phyloP scores from a whole-genome alignment of 1,140 invertebrate genomes.

The Drosophila ogumai region DNA sequence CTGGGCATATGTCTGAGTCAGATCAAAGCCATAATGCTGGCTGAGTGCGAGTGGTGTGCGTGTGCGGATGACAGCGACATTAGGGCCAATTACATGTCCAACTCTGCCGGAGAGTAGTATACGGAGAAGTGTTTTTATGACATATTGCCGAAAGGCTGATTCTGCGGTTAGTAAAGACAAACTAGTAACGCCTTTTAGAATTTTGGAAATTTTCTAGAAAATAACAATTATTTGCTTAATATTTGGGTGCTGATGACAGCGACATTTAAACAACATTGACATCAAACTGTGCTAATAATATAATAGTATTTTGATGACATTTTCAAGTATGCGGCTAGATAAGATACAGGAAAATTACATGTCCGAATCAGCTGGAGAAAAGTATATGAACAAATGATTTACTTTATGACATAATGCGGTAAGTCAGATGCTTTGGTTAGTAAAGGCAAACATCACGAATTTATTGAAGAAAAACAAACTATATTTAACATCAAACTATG shows the following conservation, averaged over 20 bases:
- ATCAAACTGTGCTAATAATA: not conserved
- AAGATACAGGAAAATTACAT: no score
- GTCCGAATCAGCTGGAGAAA: no score
- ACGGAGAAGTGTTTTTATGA: conserved; percentile 11
- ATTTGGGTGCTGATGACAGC: not conserved
- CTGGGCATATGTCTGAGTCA: conserved; percentile 49
- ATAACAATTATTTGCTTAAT: not conserved
- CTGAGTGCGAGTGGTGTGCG: conserved; percentile 14
- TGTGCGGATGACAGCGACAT: conserved; percentile 39
- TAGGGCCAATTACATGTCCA: conserved; percentile 49
- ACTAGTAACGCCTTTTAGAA: not conserved
- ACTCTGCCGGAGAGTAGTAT: conserved; percentile 5
- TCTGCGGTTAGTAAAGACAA: not conserved
- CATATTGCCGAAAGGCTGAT: not conserved
- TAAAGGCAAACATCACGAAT: no score
- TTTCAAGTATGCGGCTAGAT: not conserved
- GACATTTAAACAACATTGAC: not conserved
- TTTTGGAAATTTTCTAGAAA: not conserved
- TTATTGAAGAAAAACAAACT: not conserved
- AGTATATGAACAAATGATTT: no score
- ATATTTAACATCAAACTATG: not conserved
- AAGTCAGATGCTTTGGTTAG: no score
- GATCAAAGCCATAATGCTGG: conserved; percentile 61
- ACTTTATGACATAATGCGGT: no score
- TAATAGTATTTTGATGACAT: not conserved